phyloP scores from a whole-genome alignment of 1,140 invertebrate genomes.

The Calliphora vicina region DNA sequence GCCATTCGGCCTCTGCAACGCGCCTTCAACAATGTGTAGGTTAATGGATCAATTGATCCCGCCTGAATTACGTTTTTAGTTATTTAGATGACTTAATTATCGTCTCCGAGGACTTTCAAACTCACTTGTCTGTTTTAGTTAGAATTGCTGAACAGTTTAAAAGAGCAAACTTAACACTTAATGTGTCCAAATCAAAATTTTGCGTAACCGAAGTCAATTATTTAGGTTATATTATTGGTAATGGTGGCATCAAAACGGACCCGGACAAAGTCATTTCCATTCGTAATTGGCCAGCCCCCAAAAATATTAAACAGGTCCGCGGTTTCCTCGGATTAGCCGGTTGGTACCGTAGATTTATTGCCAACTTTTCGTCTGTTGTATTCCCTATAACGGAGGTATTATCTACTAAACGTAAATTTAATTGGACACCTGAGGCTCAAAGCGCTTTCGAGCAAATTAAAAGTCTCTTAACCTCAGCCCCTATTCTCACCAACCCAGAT shows the following conservation, averaged over 20 bases:
- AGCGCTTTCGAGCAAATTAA: neutral
- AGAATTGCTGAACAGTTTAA: too few species aligned
- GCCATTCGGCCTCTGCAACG: too few species aligned
- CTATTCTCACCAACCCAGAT: constrained; percentile 40
- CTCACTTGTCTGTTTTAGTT: too few species aligned
- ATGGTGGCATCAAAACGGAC: too few species aligned
- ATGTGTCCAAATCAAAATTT: constrained; percentile 48
- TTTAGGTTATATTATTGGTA: too few species aligned
- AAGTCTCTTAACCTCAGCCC: constrained; percentile 35
- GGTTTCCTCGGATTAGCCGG: too few species aligned
- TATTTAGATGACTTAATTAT: too few species aligned
- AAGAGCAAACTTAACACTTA: too few species aligned
- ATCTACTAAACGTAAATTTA: neutral
- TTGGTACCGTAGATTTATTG: too few species aligned
- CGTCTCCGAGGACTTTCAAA: too few species aligned
- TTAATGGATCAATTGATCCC: constrained; percentile 41
- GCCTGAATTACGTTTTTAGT: neutral
- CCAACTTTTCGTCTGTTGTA: too few species aligned
- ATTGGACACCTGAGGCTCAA: neutral
- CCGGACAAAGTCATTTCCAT: constrained; percentile 45
- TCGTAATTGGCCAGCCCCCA: constrained; percentile 39
- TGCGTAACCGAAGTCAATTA: too few species aligned
- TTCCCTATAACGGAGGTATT: neutral
- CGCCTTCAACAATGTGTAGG: neutral
- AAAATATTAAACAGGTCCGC: constrained; percentile 37